Percentiles rank a stretch among this genome's conserved stretches.
phyloP scores from a whole-genome alignment of 2,888 invertebrate genomes.

The Synergus umbraculus region DNA sequence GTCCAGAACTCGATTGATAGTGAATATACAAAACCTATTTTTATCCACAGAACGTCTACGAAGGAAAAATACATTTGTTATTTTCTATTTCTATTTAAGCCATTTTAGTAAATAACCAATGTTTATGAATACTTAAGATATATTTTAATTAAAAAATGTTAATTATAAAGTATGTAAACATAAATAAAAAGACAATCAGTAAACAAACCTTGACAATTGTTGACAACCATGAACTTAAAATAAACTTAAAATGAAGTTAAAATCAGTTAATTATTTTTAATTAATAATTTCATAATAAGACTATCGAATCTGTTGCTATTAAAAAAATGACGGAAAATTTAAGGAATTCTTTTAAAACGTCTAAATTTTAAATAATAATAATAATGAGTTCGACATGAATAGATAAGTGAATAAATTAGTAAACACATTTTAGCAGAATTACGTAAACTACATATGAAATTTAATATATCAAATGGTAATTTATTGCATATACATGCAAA shows the following conservation, averaged over 20 bases:
- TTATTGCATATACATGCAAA: neutral
- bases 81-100: neutral
- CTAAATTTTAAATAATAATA: neutral
- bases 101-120: neutral
- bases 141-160: no score
- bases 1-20: neutral
- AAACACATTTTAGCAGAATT: neutral
- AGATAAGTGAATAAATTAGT: neutral
- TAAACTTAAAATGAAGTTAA: neutral
- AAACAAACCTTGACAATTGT: no score
- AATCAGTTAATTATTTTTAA: neutral
- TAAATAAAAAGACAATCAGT: no score
- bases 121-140: neutral
- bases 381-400: neutral
- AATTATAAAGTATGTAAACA: no score
- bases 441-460: neutral
- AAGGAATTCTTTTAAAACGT: neutral
- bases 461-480: neutral
- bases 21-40: slow-evolving; percentile 2
- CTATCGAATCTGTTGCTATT: neutral
- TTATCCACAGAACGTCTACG: neutral
- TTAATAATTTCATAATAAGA: neutral
- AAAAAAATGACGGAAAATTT: neutral
- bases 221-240: no score
- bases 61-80: neutral